Conservation (phyloP, 37 sponge, comb jelly and placozoan species). For the Diacarnus erythraeanus region DNA sequence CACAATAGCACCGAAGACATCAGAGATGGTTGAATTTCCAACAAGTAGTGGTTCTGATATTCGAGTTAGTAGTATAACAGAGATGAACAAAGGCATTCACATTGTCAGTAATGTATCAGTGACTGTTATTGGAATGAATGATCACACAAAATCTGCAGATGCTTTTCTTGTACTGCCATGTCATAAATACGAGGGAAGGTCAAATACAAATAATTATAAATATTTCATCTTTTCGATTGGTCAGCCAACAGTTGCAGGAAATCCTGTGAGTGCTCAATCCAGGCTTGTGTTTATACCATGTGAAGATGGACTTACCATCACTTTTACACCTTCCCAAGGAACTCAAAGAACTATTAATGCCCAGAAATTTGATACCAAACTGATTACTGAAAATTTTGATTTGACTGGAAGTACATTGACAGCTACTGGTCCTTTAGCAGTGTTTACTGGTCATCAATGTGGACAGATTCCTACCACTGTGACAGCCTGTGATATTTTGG, state of each 20-base stretch:
- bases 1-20: background rate
- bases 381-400: background rate
- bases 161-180: conserved; percentile 49
- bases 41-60: background rate
- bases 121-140: conserved; percentile 31
- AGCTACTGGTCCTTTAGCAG: conserved; percentile 31
- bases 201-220: background rate
- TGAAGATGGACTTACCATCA: conserved; percentile 20
- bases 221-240: conserved; percentile 28
- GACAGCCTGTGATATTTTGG: conserved; percentile 57
- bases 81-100: conserved; percentile 16
- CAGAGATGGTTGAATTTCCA: background rate
- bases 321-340: background rate
- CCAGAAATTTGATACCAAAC: background rate
- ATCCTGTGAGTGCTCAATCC: background rate
- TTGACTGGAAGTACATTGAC: conserved; percentile 42
- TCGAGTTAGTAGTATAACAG: background rate
- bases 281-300: conserved; percentile 22
- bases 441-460: conserved; percentile 53
- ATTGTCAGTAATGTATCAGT: background rate
- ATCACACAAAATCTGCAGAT: conserved; percentile 35
- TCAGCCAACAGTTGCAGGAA: background rate
- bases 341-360: background rate
- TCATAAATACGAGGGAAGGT: background rate
- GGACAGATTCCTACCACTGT: conserved; percentile 26